Evolutionary conservation across 1,140 invertebrate genomes (phyloP).

Genomic region (Berghia stephanieae): DNA sequence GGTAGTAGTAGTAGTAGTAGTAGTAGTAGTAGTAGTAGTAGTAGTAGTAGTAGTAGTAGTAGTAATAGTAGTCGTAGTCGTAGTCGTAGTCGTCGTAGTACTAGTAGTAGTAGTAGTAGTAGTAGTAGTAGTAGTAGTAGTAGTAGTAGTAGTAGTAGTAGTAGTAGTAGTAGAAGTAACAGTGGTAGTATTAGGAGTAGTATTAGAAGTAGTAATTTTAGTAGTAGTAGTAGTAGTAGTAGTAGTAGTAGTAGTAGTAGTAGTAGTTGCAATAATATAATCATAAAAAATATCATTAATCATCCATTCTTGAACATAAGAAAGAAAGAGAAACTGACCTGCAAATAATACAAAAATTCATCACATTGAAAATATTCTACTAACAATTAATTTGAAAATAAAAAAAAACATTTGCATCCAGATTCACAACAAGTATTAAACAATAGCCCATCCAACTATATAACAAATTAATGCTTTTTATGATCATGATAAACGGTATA

Average conservation of each 20-base stretch:
- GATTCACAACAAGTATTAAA: background rate
- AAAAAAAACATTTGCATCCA: background rate
- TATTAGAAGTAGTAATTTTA: too few species aligned
- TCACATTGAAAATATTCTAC: background rate
- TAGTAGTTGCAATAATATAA: too few species aligned
- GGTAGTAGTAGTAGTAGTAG: conserved; percentile 29
- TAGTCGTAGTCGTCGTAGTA: too few species aligned
- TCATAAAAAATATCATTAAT: background rate
- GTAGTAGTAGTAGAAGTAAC: too few species aligned
- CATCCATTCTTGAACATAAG: background rate
- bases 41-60: conserved; percentile 28
- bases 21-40: conserved; percentile 28
- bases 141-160: conserved; percentile 29
- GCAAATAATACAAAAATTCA: background rate
- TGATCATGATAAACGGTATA: conserved; percentile 25
- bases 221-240: too few species aligned
- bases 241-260: conserved; percentile 24
- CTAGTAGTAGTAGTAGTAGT: conserved; percentile 28
- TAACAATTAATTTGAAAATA: background rate
- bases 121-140: conserved; percentile 31
- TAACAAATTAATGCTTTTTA: background rate
- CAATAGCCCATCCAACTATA: background rate
- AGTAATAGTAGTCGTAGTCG: too few species aligned
- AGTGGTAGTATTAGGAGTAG: too few species aligned
- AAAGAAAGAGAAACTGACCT: conserved; percentile 27